Evolutionary conservation across 2,113 vertebrate genomes (phyloP).

Genomic region (Oryzias celebensis): DNA sequence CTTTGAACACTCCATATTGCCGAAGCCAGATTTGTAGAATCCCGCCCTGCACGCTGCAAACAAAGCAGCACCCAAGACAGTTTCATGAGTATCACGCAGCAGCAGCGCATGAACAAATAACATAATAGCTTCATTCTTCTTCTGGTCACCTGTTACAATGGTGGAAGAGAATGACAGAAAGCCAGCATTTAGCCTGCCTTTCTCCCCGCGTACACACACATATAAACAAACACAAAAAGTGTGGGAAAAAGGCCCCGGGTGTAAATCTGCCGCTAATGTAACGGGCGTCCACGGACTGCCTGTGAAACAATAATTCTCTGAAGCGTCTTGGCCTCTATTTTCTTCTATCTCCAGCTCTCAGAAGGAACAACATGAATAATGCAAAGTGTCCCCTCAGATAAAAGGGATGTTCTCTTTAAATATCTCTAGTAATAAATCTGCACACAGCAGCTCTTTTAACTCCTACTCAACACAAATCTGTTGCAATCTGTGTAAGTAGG

Average conservation of each 20-base stretch:
- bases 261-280: conserved; percentile 31
- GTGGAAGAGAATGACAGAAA: conserved; percentile 24
- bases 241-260: conserved; percentile 3
- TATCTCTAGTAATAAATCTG: conserved; percentile 72
- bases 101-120: conserved; percentile 21
- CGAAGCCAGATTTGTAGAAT: conserved; percentile 92
- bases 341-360: conserved; percentile 43
- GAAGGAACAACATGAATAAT: conserved; percentile 73
- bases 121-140: conserved; percentile 28
- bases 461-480: conserved; percentile 68
- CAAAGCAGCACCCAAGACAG: conserved; percentile 46
- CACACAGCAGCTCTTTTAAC: conserved; percentile 73
- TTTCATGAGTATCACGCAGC: conserved; percentile 46
- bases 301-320: conserved; percentile 45
- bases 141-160: conserved; percentile 19
- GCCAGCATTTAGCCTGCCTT: conserved; percentile 13
- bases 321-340: conserved; percentile 53
- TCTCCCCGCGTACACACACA: neutral
- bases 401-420: conserved; percentile 71
- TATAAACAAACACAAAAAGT: conserved; percentile 18
- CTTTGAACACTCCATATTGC: conserved; percentile 90
- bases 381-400: conserved; percentile 71
- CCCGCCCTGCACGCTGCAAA: conserved; percentile 87
- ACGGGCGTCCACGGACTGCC: conserved; percentile 32
- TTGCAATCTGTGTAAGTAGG: conserved; percentile 68